These are phyloP conservation scores for Falco cherrug DNA, from an alignment of 2,797 vertebrate species.

Conservation along the genomic window DNA sequence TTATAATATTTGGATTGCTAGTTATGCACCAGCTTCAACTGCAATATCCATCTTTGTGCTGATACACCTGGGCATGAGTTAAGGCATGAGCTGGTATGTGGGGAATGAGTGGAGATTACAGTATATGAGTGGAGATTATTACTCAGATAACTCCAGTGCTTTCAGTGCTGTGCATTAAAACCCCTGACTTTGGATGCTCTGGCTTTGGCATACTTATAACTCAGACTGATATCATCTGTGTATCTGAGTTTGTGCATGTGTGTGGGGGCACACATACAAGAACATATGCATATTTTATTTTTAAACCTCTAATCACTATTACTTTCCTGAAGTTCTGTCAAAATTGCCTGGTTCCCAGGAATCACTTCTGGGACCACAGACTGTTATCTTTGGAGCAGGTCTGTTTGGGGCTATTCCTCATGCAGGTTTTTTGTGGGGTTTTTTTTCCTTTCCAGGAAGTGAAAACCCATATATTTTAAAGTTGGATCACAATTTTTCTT, in stretches of 20 bases:
- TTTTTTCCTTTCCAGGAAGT: background rate
- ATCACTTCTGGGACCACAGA: background rate
- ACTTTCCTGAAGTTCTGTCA: background rate
- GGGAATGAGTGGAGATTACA: background rate
- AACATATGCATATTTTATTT: background rate
- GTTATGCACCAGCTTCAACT: background rate
- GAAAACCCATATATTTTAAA: slow-evolving; percentile 15
- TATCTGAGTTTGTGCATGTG: background rate
- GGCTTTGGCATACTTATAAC: background rate
- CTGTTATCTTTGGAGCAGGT: background rate
- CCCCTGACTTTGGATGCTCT: background rate
- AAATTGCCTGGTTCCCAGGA: slow-evolving; percentile 17
- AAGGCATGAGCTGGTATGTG: background rate
- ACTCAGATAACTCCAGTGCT: background rate
- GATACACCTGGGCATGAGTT: background rate
- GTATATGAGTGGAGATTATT: background rate
- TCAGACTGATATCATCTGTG: background rate
- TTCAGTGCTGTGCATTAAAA: background rate
- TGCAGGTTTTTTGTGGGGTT: background rate
- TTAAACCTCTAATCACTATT: background rate
- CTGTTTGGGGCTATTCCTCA: background rate
- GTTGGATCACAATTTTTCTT: background rate
- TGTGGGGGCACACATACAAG: background rate
- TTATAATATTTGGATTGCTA: background rate
- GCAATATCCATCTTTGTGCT: background rate